Evolutionary conservation across 2,888 invertebrate species (phyloP), one percentile per base, ranked within the genome.

Genomic region (Doris montereyensis): DNA sequence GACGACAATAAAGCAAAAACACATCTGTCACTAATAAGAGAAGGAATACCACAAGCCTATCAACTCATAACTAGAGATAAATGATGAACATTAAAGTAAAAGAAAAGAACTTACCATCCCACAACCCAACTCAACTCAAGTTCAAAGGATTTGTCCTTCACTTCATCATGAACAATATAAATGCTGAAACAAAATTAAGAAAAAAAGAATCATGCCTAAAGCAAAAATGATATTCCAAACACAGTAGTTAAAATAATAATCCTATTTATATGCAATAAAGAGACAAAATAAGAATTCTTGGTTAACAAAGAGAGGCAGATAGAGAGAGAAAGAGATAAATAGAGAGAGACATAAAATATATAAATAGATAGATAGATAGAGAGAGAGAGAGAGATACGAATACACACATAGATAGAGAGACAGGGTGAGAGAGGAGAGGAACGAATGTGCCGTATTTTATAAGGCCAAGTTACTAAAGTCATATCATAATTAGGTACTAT

Each of bases 91-190:
- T 21, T 28, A n/a, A 41, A 52, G 57, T n/a, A 1, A 73, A 73
- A 17, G 17, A 35, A 35, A 71, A 4, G 0, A n/a, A 84, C 88
- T 86, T 84, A 91, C 91, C 95, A 87, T 94, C 94, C 76, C 97
- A n/a, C 96, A 17, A 98, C 97, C 96, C 98, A 97, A 76, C 97
- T 97, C 87, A 99, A 93, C 92, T 99, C 98, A 86, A 98, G 93
- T 89, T 97, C 97, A 90, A 99, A 99, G 86, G 96, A 95, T 91
- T 97, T 97, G 92, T 97, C 97, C 92, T 99, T 99, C 3, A 98
- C 93, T 91, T 99, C 93, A 87, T 93, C 93, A 84, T 93, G 93
- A 8, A 93, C 92, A n/a, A 91, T 86, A 82, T 92, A 92, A 72
- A 92, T 92, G 72, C 91, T 91, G 86, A 71, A 87, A 86, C 34